Evolutionary conservation across 2,888 invertebrate genomes (phyloP).

Genomic region (Gandaritis pyraliata): DNA sequence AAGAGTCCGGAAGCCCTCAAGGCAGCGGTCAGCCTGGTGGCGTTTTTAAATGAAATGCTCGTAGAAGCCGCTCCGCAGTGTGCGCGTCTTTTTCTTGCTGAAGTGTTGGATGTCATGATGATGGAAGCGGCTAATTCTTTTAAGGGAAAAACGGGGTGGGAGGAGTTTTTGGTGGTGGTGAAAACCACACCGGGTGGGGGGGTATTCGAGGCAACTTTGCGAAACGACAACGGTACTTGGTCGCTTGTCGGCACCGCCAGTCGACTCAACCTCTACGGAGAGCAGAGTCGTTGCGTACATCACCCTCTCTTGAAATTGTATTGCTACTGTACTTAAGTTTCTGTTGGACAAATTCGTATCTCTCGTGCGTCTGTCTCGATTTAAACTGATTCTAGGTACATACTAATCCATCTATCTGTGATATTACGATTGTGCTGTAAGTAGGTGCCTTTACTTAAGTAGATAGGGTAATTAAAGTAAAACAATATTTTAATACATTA

Average conservation of each 20-base stretch:
- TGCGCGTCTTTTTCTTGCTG: constrained; percentile 85
- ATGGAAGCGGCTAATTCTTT: constrained; percentile 73
- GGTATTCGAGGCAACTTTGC: constrained; percentile 91
- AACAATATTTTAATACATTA: no score
- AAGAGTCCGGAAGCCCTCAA: constrained; percentile 81
- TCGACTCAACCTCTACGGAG: constrained; percentile 90
- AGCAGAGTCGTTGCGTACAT: constrained; percentile 90
- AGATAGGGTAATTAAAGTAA: not conserved
- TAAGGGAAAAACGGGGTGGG: constrained; percentile 70
- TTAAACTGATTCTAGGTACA: not conserved
- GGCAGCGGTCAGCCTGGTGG: constrained; percentile 86
- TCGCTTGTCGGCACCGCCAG: constrained; percentile 89
- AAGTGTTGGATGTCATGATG: constrained; percentile 87
- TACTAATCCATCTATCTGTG: not conserved
- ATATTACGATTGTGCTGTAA: not conserved
- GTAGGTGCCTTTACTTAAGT: not conserved
- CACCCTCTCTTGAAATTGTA: constrained; percentile 90
- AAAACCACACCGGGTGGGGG: constrained; percentile 87
- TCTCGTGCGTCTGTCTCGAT: not conserved
- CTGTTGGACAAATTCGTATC: not conserved
- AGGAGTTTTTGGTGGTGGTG: constrained; percentile 86
- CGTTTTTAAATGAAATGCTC: constrained; percentile 86
- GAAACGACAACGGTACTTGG: constrained; percentile 59
- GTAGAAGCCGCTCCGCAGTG: constrained; percentile 85
- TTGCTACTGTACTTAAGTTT: constrained; percentile 86